These are phyloP conservation scores for Athalia cordata DNA, from an alignment of 2,888 invertebrate species.

Conservation along the genomic window DNA sequence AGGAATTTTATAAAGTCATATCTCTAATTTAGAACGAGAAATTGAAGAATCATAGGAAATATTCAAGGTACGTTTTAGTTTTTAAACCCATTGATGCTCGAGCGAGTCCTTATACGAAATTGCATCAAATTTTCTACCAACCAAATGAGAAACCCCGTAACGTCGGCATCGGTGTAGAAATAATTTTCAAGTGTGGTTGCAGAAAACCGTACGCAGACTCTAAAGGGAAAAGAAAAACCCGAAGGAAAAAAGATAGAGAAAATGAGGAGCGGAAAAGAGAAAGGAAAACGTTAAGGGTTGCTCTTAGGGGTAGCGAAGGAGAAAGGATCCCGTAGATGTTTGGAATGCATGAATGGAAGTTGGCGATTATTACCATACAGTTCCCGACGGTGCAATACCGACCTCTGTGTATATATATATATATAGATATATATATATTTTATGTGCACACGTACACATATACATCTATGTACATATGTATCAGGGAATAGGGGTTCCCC, in stretches of 20 bases:
- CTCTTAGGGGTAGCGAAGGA: conserved; percentile 28
- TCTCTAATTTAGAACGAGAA: no score
- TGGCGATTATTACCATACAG: conserved; percentile 41
- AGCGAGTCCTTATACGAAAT: no score
- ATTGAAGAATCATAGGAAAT: no score
- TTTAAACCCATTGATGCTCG: no score
- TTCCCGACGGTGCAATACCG: conserved; percentile 39
- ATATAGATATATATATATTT: no score
- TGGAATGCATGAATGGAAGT: conserved; percentile 43
- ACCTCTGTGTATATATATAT: neutral
- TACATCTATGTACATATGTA: conserved; percentile 3
- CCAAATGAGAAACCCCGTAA: no score
- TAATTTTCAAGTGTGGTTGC: no score
- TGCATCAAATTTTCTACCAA: no score
- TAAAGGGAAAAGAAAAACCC: neutral
- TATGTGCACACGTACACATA: no score
- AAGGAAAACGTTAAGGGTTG: neutral
- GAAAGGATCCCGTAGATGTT: conserved; percentile 30
- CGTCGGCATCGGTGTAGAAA: no score
- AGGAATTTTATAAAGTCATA: no score
- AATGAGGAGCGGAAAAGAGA: neutral
- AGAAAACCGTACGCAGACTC: neutral
- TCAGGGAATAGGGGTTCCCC: conserved; percentile 31
- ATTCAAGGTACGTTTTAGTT: no score
- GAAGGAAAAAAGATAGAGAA: neutral